Base-by-base conservation (phyloP, 2,797 vertebrate species). In the Passerculus sandwichensis region DNA sequence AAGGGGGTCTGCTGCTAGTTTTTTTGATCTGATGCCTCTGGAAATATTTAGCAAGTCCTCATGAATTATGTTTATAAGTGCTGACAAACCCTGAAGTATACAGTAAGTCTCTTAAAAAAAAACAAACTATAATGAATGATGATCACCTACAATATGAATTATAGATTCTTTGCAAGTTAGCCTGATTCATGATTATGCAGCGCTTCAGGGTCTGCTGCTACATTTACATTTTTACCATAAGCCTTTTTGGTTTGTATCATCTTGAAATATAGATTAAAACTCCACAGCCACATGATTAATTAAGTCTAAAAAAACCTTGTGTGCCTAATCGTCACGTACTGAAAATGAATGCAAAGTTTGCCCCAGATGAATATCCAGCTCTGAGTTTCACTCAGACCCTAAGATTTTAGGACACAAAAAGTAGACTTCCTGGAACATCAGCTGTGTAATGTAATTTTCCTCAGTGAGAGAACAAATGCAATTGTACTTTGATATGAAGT, bases 241-340 rank as follows among this genome's bases (percentile, higher is more conserved):
- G 70, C 10, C 25, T 76, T 93, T 89, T 92, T 92, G 38, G 71
- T 95, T 96, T 89, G 32, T 78, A 84, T 92, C 54, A 16, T 92
- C 76, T 91, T 95, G 79, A 95, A 96, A 94, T 92, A 94, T 82
- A 94, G 82, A 96, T 94, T 96, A 94, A 91, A 96, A 94, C 62
- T 89, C 67, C 62, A 91, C 64, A 79, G 67, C 22, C 38, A 59
- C 54, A 89, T 93, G 62, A 95, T 96, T 93, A 97, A 96, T 89
- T 96, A 84, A 78, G 30, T 64, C 36, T 32, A 70, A 93, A 83
- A 92, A 81, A 85, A 2, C 15, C 34, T 59, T 56, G 30, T 12
- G 2, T 66, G 54, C 53, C 73, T 81, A 65, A 76, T 89, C 15
- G 62, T 32, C 27, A 40, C 27, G 0, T 76, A 78, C 32, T 73